Base-by-base conservation (phyloP, 1,140 invertebrate species). In the Ceratitis capitata region DNA sequence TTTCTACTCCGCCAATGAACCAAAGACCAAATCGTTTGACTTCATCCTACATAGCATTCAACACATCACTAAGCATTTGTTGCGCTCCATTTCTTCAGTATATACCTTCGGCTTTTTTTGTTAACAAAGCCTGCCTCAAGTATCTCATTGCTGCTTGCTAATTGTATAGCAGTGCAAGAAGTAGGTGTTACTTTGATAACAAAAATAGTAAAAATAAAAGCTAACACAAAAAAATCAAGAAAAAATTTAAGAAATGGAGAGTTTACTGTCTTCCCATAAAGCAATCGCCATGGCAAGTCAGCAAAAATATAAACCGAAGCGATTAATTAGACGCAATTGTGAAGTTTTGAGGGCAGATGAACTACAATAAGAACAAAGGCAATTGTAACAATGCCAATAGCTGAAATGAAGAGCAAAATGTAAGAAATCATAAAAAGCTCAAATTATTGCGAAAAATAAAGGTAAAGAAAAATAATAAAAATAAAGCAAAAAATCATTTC, bases 311-410 rank as follows among this genome's bases (percentile, higher is more conserved):
- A 78, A 45, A 78, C 2, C 35, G 69, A 45, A 10, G 7, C 69
- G 69, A 78, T 78, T 78, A 78, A 78, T 78, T 78, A 45, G 69
- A 78, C 39, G 35, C 39, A n/a, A 45, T 78, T 78, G 69, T 78
- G 23, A 78, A 45, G 42, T 78, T 78, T 78, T 78, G 39, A 10
- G 69, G 69, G 69, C 69, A 78, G 69, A 78, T 78, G 35, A 78
- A 39, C 69, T n/a, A 78, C 69, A 78, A 45, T n/a, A 45, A 9
- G 6, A 45, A 69, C 32, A 39, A 19, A 35, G n/a, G n/a, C n/a
- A n/a, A n/a, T n/a, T n/a, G n/a, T n/a, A 26, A 78, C 32, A 45
- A n/a, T 78, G 69, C 19, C 16, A 9, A n/a, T 26, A 39, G 35
- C 19, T 26, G 39, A 78, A 78, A 26, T 23, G 39, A 26, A 45